phyloP scores from a whole-genome alignment of 1,140 invertebrate genomes.

The Drosophila malerkotliana region DNA sequence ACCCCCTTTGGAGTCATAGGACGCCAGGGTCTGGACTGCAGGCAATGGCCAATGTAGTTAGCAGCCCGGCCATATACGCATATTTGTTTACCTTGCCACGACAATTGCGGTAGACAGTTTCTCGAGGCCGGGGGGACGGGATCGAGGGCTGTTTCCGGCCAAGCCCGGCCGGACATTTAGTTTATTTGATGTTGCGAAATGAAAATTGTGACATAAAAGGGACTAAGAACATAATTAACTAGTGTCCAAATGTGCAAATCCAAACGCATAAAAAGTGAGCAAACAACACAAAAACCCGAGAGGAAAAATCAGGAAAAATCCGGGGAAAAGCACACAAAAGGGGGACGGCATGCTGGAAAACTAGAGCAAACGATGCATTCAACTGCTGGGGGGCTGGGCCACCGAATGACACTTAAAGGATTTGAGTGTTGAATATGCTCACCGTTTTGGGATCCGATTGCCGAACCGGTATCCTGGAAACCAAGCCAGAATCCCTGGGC shows the following conservation, averaged over 20 bases:
- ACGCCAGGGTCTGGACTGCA: slow-evolving; percentile 49
- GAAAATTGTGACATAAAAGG: slow-evolving; percentile 83
- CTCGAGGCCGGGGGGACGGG: slow-evolving; percentile 6
- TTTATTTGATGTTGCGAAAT: slow-evolving; percentile 81
- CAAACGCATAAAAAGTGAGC: slow-evolving; percentile 75
- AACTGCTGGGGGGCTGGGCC: slow-evolving; percentile 25
- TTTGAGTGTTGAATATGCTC: slow-evolving; percentile 65
- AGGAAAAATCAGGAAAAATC: slow-evolving; percentile 16
- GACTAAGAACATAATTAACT: slow-evolving; percentile 82
- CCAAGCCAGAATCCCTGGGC: background rate
- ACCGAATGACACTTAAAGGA: slow-evolving; percentile 78
- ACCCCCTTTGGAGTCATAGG: slow-evolving; percentile 15
- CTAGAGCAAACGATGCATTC: slow-evolving; percentile 36
- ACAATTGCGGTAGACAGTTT: slow-evolving; percentile 69
- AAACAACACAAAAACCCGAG: slow-evolving; percentile 34
- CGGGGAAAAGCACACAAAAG: slow-evolving; percentile 6
- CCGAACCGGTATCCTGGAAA: background rate
- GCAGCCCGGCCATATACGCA: slow-evolving; percentile 61
- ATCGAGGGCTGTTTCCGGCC: slow-evolving; percentile 19
- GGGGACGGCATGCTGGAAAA: slow-evolving; percentile 11
- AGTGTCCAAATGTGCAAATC: slow-evolving; percentile 79
- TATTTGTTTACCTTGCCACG: slow-evolving; percentile 81
- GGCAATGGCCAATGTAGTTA: slow-evolving; percentile 76
- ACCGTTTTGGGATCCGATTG: slow-evolving; percentile 42
- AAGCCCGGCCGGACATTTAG: slow-evolving; percentile 61